Evolutionary conservation across 2,797 vertebrate genomes (phyloP).

Genomic region (Crocodylus rhombifer): DNA sequence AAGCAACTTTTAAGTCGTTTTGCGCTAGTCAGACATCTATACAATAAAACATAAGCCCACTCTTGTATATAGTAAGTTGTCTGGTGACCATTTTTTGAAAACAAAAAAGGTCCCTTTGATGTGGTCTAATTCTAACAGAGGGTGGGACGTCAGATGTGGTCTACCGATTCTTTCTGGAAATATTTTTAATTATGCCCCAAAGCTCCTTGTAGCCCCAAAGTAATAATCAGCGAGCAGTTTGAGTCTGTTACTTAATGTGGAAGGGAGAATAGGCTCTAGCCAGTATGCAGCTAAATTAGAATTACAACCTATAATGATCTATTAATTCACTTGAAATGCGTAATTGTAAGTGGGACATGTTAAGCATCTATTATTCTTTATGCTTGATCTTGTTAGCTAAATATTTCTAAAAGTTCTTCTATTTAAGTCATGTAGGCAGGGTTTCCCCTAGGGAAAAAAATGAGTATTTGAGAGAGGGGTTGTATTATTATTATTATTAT

Average conservation of each 20-base stretch:
- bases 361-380: background rate
- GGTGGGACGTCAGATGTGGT: conserved; percentile 91
- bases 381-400: background rate
- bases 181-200: conserved; percentile 91
- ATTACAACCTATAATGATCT: conserved; percentile 4
- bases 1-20: conserved; percentile 24
- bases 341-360: background rate
- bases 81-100: conserved; percentile 83
- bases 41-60: conserved; percentile 80
- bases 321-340: background rate
- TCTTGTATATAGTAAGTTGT: conserved; percentile 83
- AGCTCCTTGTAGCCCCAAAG: conserved; percentile 77
- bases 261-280: background rate
- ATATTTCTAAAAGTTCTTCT: background rate
- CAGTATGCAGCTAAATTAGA: background rate
- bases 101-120: conserved; percentile 84
- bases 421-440: background rate
- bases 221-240: conserved; percentile 82
- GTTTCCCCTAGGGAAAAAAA: background rate
- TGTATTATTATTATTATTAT: background rate
- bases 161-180: conserved; percentile 88
- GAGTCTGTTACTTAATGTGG: conserved; percentile 70
- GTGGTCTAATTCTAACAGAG: conserved; percentile 88
- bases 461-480: background rate
- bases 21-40: conserved; percentile 75